phyloP scores from a whole-genome alignment of 2,797 vertebrate species.

The Vipera latastei region DNA sequence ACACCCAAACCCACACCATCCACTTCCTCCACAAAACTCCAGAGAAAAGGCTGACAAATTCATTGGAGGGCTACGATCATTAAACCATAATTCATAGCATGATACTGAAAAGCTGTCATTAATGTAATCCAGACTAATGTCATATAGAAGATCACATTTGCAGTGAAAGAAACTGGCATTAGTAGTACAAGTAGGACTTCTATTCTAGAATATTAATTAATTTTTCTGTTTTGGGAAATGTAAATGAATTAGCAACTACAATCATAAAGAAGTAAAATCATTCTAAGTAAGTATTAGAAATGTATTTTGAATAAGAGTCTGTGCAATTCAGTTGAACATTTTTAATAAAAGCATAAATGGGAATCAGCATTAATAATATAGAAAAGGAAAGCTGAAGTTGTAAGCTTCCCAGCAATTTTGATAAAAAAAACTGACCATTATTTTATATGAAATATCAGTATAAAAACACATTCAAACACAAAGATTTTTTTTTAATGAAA shows the following conservation, averaged over 20 bases:
- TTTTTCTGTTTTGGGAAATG: not conserved
- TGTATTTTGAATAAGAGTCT: constrained; percentile 2
- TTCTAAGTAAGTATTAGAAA: not conserved
- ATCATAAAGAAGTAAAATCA: not conserved
- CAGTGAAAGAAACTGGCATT: not conserved
- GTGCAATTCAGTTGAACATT: not conserved
- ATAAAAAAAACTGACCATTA: not conserved
- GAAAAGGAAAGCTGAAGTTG: not conserved
- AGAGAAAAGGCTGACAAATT: not conserved
- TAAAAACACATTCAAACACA: not conserved
- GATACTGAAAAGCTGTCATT: not conserved
- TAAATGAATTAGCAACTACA: not conserved
- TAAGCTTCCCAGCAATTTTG: not conserved
- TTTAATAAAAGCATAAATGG: not conserved
- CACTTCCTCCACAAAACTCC: not conserved
- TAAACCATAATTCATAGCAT: not conserved
- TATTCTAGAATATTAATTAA: not conserved
- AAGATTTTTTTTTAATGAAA: not conserved
- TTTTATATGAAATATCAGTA: not conserved
- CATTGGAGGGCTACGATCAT: not conserved
- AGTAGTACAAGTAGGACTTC: not conserved
- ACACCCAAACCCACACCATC: not conserved
- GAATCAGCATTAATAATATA: not conserved
- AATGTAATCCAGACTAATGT: not conserved
- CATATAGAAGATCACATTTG: not conserved